A percentile compares a stretch with the other conserved stretches of the same genome.
phyloP scores from a whole-genome alignment of 2,113 vertebrate species.

The Proteles cristata region DNA sequence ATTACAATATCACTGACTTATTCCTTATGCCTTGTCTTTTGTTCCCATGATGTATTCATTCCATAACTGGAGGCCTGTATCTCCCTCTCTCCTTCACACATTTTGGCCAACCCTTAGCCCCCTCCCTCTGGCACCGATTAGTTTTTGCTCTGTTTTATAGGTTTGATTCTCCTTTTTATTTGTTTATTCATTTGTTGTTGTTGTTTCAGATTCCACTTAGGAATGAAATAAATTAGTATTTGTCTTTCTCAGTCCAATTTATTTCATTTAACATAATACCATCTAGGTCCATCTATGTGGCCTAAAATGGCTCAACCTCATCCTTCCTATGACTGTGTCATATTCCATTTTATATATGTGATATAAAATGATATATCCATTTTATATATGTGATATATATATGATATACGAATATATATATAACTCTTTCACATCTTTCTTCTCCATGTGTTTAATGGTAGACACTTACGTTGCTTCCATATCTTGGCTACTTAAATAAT shows the following conservation, averaged over 20 bases:
- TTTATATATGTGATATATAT: not conserved
- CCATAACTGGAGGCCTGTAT: not conserved
- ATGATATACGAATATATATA: not conserved
- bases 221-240: not conserved
- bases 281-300: not conserved
- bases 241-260: not conserved
- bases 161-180: not conserved
- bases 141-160: not conserved
- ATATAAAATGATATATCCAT: not conserved
- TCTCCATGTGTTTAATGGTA: not conserved
- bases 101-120: not conserved
- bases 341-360: not conserved
- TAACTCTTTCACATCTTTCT: not conserved
- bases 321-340: not conserved
- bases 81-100: not conserved
- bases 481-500: not conserved
- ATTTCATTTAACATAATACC: not conserved
- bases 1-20: not conserved
- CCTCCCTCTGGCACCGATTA: not conserved
- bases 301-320: not conserved
- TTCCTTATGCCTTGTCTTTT: not conserved
- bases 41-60: not conserved
- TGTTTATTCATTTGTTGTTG: not conserved
- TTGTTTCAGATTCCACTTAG: not conserved
- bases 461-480: not conserved